Conservation (phyloP, 2,888 invertebrate species). For the Trichacis sp. region DNA sequence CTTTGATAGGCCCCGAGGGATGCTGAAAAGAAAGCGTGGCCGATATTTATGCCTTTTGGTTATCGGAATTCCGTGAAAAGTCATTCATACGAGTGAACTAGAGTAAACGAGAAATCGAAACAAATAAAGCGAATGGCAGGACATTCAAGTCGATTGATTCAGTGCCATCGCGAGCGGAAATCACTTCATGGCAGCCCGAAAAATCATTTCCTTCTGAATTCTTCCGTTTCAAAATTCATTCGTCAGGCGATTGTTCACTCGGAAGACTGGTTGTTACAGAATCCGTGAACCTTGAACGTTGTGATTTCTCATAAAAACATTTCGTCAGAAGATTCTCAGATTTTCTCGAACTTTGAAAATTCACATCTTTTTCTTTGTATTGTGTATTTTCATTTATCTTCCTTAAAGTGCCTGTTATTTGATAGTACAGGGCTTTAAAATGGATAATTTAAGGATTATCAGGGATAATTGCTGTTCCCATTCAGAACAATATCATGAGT, state of each 20-base stretch:
- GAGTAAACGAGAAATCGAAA: conserved; percentile 38
- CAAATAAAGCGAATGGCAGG: conserved; percentile 35
- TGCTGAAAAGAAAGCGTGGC: conserved; percentile 19
- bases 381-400: too few species aligned
- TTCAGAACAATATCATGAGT: too few species aligned
- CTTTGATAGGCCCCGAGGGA: conserved; percentile 27
- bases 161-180: conserved; percentile 34
- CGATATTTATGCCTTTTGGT: conserved; percentile 27
- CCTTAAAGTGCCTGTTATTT: too few species aligned
- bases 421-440: too few species aligned
- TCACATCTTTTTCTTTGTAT: too few species aligned
- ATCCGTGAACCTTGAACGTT: neutral
- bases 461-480: too few species aligned
- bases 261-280: neutral
- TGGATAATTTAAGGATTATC: too few species aligned
- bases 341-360: too few species aligned
- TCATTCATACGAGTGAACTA: conserved; percentile 19
- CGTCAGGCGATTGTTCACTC: neutral
- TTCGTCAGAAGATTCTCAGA: too few species aligned
- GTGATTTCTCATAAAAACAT: too few species aligned
- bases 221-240: conserved; percentile 3
- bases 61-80: conserved; percentile 24
- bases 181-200: conserved; percentile 31
- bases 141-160: conserved; percentile 28
- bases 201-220: conserved; percentile 27